A percentile compares a stretch with the other conserved stretches of the same genome.
phyloP scores from a whole-genome alignment of 2,113 vertebrate genomes.

The Dasypus novemcinctus region DNA sequence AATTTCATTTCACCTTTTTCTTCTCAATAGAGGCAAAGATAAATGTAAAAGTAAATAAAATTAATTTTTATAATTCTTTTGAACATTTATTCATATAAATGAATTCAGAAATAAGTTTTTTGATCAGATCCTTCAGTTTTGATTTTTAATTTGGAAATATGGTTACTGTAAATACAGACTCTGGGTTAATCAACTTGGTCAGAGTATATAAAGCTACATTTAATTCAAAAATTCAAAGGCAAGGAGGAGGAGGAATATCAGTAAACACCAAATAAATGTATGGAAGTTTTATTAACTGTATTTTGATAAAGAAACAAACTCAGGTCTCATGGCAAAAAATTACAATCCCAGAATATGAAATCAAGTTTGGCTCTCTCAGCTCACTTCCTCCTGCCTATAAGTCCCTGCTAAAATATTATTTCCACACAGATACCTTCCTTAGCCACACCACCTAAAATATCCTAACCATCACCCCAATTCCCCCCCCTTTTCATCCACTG shows the following conservation, averaged over 20 bases:
- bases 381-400: not conserved
- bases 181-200: not conserved
- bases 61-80: conserved; percentile 8
- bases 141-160: conserved; percentile 15
- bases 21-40: conserved; percentile 47
- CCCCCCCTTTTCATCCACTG: not conserved
- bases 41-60: not conserved
- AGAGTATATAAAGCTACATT: conserved; percentile 38
- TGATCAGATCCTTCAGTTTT: conserved; percentile 19
- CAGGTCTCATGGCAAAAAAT: not conserved
- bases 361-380: not conserved
- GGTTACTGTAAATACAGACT: not conserved
- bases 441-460: not conserved
- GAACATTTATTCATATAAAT: conserved; percentile 32
- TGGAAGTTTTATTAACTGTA: not conserved
- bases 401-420: no score
- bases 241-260: not conserved
- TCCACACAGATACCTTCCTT: not conserved
- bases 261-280: not conserved
- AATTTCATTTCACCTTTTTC: not conserved
- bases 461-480: not conserved
- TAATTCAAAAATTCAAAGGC: conserved; percentile 41
- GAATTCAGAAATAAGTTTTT: not conserved
- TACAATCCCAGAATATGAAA: not conserved
- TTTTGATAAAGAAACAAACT: not conserved